These are phyloP conservation scores for Drosophila triauraria DNA, from an alignment of 1,140 invertebrate species.

Conservation along the genomic window DNA sequence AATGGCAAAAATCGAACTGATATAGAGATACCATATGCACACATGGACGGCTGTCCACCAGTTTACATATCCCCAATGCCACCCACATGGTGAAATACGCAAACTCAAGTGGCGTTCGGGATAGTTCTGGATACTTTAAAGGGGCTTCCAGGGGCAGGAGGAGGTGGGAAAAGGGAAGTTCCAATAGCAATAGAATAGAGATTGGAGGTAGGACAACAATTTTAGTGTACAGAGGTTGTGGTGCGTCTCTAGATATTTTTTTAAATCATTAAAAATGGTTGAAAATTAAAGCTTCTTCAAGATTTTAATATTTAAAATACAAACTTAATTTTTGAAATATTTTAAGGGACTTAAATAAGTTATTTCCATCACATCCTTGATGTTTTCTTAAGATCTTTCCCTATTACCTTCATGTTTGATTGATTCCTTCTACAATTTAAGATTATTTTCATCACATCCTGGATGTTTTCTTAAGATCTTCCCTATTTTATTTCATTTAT, in stretches of 20 bases:
- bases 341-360: background rate
- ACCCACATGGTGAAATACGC: slow-evolving; percentile 58
- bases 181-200: background rate
- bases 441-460: background rate
- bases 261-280: background rate
- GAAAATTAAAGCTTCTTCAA: background rate
- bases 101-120: background rate
- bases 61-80: slow-evolving; percentile 21
- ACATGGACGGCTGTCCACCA: slow-evolving; percentile 6
- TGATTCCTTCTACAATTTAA: background rate
- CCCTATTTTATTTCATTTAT: no score
- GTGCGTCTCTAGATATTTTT: background rate
- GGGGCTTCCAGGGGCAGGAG: slow-evolving; percentile 11
- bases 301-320: background rate
- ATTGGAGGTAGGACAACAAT: background rate
- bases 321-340: accelerated
- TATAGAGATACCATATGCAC: slow-evolving; percentile 32
- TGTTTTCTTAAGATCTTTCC: background rate
- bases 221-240: background rate
- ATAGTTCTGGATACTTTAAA: slow-evolving; percentile 40
- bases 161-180: slow-evolving; percentile 1
- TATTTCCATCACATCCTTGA: background rate
- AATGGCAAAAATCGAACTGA: slow-evolving; percentile 26
- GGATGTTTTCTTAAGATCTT: background rate
- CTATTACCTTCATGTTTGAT: background rate